Percentiles rank a stretch among this genome's conserved stretches.
These are phyloP conservation scores for Pseudomyrmex gracilis DNA, from an alignment of 1,140 invertebrate species.

Conservation along the genomic window DNA sequence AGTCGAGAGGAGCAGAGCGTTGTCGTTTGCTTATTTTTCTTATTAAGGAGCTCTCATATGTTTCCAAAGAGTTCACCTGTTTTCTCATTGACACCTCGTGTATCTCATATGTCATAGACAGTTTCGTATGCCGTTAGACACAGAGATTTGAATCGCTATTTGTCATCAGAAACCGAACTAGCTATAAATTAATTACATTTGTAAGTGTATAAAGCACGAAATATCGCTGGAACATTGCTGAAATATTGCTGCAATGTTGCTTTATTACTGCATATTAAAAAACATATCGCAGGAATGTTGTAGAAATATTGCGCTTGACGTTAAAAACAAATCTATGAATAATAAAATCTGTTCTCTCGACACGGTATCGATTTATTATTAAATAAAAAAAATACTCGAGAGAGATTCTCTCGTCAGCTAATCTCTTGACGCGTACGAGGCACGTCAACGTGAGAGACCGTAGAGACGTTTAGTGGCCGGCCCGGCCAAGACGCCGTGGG, in stretches of 20 bases:
- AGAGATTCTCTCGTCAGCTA: constrained; percentile 1
- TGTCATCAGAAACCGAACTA: no score
- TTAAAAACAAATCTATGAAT: no score
- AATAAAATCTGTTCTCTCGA: no score
- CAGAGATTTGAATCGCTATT: not conserved
- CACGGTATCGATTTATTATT: no score
- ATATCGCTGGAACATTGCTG: no score
- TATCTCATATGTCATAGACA: constrained; percentile 17
- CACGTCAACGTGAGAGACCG: constrained; percentile 27
- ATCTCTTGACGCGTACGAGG: not conserved
- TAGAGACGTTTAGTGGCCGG: constrained; percentile 45
- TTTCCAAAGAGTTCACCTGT: constrained; percentile 34
- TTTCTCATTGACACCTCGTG: constrained; percentile 40
- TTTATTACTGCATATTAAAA: no score
- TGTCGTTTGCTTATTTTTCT: constrained; percentile 54
- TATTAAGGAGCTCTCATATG: constrained; percentile 23
- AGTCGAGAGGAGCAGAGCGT: not conserved
- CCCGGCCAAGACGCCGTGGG: constrained; percentile 56
- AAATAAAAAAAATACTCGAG: not conserved
- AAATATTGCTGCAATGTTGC: no score
- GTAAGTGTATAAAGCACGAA: no score
- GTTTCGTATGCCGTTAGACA: not conserved
- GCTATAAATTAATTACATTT: no score
- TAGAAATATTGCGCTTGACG: no score
- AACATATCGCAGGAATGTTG: no score